These are phyloP conservation scores for Diloba caeruleocephala DNA, from an alignment of 2,888 invertebrate genomes.

Conservation along the genomic window DNA sequence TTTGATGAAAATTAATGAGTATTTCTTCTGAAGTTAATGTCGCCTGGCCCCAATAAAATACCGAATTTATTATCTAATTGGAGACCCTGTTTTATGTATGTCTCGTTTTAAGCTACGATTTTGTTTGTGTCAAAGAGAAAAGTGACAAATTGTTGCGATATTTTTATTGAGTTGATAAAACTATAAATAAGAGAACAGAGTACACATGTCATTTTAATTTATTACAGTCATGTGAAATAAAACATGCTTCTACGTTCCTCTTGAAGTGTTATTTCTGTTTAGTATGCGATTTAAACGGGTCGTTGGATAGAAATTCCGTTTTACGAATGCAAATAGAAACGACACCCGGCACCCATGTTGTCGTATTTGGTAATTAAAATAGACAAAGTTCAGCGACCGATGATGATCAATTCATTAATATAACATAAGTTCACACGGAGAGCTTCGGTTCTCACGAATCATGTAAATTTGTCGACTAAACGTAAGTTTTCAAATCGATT, in stretches of 20 bases:
- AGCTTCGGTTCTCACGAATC: constrained; percentile 87
- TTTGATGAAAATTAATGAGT: constrained; percentile 57
- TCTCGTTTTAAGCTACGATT: constrained; percentile 9
- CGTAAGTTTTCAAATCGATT: constrained; percentile 89
- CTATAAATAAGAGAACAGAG: constrained; percentile 20
- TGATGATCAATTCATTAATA: constrained; percentile 88
- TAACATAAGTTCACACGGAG: constrained; percentile 87
- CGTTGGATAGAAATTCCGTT: constrained; percentile 30
- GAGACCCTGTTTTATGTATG: constrained; percentile 21
- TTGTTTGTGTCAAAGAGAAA: constrained; percentile 12
- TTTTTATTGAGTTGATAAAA: constrained; percentile 28
- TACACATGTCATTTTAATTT: constrained; percentile 19
- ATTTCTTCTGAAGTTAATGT: constrained; percentile 53
- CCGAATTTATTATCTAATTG: constrained; percentile 51
- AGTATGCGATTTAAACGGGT: constrained; percentile 14
- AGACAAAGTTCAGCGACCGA: constrained; percentile 79
- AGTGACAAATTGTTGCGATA: constrained; percentile 35
- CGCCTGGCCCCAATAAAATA: constrained; percentile 56
- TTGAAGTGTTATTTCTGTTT: constrained; percentile 9
- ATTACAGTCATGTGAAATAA: constrained; percentile 16
- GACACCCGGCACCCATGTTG: constrained; percentile 58
- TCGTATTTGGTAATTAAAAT: constrained; percentile 76
- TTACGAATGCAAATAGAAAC: constrained; percentile 44
- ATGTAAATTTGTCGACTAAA: constrained; percentile 89
- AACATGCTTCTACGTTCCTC: constrained; percentile 2